These are phyloP conservation scores for Dicrostonyx torquatus DNA, from an alignment of 2,797 vertebrate genomes.

Conservation along the genomic window DNA sequence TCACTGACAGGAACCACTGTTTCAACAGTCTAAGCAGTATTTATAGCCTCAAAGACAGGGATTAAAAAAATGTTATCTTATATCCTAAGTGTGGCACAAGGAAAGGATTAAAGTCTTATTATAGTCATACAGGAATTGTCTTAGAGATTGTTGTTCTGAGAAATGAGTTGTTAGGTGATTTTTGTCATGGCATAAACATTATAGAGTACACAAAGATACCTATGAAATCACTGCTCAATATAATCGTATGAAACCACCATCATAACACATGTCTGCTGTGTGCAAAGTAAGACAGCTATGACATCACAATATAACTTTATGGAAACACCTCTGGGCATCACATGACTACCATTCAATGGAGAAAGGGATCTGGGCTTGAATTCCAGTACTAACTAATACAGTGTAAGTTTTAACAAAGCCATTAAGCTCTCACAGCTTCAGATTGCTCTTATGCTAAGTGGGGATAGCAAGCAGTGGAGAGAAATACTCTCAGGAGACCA, in stretches of 20 bases:
- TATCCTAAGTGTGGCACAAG: neutral
- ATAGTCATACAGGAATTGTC: neutral
- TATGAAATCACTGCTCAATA: neutral
- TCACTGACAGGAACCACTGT: neutral
- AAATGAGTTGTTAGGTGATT: neutral
- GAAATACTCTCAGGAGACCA: neutral
- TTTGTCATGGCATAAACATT: neutral
- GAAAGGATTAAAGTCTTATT: slow-evolving; percentile 12
- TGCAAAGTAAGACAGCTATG: neutral
- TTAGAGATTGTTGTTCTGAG: neutral
- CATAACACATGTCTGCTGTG: neutral
- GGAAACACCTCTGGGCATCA: neutral
- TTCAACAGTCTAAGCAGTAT: neutral
- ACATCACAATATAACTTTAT: neutral
- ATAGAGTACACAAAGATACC: neutral
- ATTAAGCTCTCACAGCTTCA: neutral
- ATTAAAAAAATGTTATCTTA: neutral
- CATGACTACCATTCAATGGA: neutral
- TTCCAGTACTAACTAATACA: neutral
- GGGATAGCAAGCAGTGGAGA: neutral
- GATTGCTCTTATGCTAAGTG: neutral
- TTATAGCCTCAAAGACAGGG: neutral
- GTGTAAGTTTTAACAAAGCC: neutral
- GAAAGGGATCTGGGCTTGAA: neutral
- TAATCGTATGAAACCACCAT: no score